phyloP scores from a whole-genome alignment of 2,797 vertebrate genomes.

The Platyrinchus mystaceus region DNA sequence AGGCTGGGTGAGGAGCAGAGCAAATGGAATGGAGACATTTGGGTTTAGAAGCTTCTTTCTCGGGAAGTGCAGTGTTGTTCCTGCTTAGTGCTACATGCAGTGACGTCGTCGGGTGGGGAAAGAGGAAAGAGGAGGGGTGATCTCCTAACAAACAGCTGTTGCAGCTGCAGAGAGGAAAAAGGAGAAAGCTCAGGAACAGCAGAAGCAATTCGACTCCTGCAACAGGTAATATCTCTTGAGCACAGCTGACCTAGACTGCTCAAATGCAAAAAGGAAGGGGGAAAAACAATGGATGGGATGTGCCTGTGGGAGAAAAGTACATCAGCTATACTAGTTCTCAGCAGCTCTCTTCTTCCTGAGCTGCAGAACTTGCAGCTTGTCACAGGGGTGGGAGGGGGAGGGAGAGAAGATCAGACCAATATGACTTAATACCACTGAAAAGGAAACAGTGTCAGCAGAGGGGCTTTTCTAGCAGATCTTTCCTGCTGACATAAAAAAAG shows the following conservation, averaged over 20 bases:
- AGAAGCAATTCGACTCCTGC: background rate
- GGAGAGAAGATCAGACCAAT: background rate
- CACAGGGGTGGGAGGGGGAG: background rate
- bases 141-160: conserved; percentile 20
- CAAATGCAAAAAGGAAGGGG: background rate
- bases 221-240: conserved; percentile 3
- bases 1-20: background rate
- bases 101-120: conserved; percentile 50
- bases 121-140: conserved; percentile 52
- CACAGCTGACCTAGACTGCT: background rate
- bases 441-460: background rate
- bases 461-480: background rate
- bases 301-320: background rate
- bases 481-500: background rate
- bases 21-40: background rate
- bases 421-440: background rate
- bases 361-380: background rate
- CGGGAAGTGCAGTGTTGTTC: background rate
- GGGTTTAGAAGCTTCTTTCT: background rate
- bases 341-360: background rate
- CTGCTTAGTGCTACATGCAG: background rate
- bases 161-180: conserved; percentile 6
- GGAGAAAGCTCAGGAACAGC: background rate
- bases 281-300: background rate
- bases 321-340: background rate